Percentiles rank a stretch among this genome's conserved stretches.
These are phyloP conservation scores for Agriopis marginaria DNA, from an alignment of 2,888 invertebrate genomes.

Conservation along the genomic window DNA sequence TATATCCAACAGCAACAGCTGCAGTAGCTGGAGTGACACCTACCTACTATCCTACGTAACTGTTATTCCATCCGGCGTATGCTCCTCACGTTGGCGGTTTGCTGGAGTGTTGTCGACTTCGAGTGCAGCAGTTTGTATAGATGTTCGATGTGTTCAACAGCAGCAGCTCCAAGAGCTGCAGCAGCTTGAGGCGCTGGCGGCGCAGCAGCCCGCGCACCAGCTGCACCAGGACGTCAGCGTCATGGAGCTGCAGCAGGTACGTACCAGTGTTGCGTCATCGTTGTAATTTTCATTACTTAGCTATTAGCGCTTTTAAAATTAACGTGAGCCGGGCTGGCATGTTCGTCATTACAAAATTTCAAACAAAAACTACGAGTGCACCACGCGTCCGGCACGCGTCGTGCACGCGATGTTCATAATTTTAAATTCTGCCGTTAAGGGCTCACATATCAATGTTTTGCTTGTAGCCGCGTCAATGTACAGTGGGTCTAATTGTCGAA, in stretches of 20 bases:
- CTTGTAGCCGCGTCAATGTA: no score
- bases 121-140: slow-evolving; percentile 1
- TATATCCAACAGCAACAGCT: not conserved
- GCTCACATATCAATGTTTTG: no score
- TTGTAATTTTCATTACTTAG: not conserved
- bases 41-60: not conserved
- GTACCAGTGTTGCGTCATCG: not conserved
- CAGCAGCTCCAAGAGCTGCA: slow-evolving; percentile 25
- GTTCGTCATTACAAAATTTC: no score
- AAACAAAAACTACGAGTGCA: no score
- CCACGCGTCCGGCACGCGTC: no score
- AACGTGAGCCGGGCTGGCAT: no score
- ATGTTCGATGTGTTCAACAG: slow-evolving; percentile 5
- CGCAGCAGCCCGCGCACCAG: slow-evolving; percentile 22
- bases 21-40: not conserved
- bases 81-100: not conserved
- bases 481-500: no score
- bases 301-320: not conserved
- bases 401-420: no score
- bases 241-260: slow-evolving; percentile 23
- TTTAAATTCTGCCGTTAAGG: no score
- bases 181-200: slow-evolving; percentile 12
- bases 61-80: not conserved
- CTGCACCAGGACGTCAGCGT: slow-evolving; percentile 20
- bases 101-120: not conserved